Evolutionary conservation across 1,140 invertebrate species (phyloP).

Genomic region (Drosophila repletoides): DNA sequence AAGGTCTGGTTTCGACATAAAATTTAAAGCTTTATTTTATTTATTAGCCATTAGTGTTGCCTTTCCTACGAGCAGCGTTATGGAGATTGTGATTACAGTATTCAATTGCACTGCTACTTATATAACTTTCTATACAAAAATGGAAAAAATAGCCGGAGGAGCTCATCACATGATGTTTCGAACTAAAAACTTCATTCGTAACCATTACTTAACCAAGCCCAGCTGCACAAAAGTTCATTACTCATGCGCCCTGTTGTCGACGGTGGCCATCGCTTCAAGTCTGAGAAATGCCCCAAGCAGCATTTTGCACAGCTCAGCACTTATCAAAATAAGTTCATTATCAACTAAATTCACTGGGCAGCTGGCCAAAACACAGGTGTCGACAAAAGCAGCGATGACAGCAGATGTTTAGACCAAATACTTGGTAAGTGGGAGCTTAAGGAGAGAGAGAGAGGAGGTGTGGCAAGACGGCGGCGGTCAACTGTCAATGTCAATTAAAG

Average conservation of each 20-base stretch:
- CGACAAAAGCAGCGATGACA: constrained; percentile 20
- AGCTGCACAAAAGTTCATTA: constrained; percentile 27
- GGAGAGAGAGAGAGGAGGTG: background rate
- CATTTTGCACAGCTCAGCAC: constrained; percentile 35
- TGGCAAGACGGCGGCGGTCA: constrained; percentile 20
- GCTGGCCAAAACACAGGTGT: constrained; percentile 22
- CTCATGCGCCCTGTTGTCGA: constrained; percentile 32
- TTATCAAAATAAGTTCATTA: constrained; percentile 44
- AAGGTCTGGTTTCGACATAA: background rate
- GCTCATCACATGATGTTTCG: constrained; percentile 13
- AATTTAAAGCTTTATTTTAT: constrained; percentile 2
- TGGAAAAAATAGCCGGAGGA: constrained; percentile 9
- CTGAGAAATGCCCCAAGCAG: constrained; percentile 9
- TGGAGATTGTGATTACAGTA: constrained; percentile 16
- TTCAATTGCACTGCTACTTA: constrained; percentile 25
- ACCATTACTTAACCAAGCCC: constrained; percentile 26
- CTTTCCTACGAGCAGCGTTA: background rate
- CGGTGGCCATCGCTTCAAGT: background rate
- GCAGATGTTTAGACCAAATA: constrained; percentile 10
- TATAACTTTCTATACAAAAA: constrained; percentile 16
- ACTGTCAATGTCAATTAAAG: constrained; percentile 75
- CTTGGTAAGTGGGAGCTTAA: background rate
- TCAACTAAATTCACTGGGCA: constrained; percentile 32
- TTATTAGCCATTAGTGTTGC: background rate
- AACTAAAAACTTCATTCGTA: constrained; percentile 24